Evolutionary conservation across 2,113 vertebrate genomes (phyloP), one percentile per base, ranked within the genome.

Genomic region (Spea multiplicata): DNA sequence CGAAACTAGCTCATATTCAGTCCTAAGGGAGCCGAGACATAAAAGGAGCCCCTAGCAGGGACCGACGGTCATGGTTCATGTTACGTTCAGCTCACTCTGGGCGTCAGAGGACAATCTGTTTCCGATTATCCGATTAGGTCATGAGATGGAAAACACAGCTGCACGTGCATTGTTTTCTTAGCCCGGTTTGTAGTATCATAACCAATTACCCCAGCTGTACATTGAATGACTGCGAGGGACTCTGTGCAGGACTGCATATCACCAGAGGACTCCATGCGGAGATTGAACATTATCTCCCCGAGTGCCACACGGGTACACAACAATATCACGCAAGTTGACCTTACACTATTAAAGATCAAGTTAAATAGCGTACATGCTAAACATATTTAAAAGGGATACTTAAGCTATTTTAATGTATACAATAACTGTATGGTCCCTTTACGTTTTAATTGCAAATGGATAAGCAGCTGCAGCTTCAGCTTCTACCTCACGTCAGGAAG

Each of bases 41-140:
- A 62, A 9, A 45, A 64, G 59, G 72, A 64, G 62, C 49, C 45
- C 70, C 52, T 68, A 46, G 59, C 50, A 12, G 67, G 57, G 74
- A 55, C 55, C 46, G 16, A 71, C 57, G 52, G n/a, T 64, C 57
- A 49, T 10, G 44, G 75, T 50, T 78, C 66, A 75, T 9, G 46
- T 10, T 45, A n/a, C 55, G 49, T 14, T 75, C 52, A 50, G 8
- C 55, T 50, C 67, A n/a, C 75, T 44, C 49, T 14, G 17, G 67
- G 72, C 61, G 8, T 48, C 44, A 70, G 44, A 44, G 66, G 66
- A 76, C 75, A 70, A 59, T 70, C 75, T 71, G 75, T 65, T 78
- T 69, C 57, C 69, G 44, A 78, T 77, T 70, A 77, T 48, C 47
- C 14, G 44, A 62, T 71, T 71, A 70, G 67, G 67, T 55, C 57